Conservation (phyloP, 2,113 vertebrate genomes). For the Canis aureus region DNA sequence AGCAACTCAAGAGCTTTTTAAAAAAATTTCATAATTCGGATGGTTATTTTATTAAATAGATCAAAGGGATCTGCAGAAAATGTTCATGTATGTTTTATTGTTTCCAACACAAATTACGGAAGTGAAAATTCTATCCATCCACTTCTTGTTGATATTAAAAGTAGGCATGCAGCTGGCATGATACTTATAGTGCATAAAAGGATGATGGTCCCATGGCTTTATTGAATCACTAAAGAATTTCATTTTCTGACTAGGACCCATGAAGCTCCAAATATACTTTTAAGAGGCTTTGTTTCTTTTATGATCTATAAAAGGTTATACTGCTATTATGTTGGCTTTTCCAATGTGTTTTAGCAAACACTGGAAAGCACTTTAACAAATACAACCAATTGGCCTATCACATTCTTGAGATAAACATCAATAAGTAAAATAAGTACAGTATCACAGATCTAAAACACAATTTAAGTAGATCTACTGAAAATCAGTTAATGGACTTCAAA, state of each 20-base stretch:
- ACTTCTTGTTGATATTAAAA: slow-evolving; percentile 18
- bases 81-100: background rate
- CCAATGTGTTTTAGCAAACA: slow-evolving; percentile 6
- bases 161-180: background rate
- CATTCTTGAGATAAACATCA: slow-evolving; percentile 37
- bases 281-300: slow-evolving; percentile 38
- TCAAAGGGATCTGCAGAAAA: background rate
- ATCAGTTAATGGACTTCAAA: background rate
- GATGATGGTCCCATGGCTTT: background rate
- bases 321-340: slow-evolving; percentile 13
- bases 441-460: background rate
- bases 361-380: slow-evolving; percentile 40
- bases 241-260: background rate
- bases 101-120: background rate
- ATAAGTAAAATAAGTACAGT: background rate
- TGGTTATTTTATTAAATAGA: background rate
- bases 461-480: background rate
- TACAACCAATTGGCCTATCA: background rate
- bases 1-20: background rate
- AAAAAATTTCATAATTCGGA: background rate
- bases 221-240: slow-evolving; percentile 26
- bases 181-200: background rate
- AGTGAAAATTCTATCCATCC: slow-evolving; percentile 54
- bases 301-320: slow-evolving; percentile 1
- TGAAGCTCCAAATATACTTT: slow-evolving; percentile 21